Conservation (phyloP, 37 sponge, comb jelly and placozoan genomes). For the Agelas oroides region DNA sequence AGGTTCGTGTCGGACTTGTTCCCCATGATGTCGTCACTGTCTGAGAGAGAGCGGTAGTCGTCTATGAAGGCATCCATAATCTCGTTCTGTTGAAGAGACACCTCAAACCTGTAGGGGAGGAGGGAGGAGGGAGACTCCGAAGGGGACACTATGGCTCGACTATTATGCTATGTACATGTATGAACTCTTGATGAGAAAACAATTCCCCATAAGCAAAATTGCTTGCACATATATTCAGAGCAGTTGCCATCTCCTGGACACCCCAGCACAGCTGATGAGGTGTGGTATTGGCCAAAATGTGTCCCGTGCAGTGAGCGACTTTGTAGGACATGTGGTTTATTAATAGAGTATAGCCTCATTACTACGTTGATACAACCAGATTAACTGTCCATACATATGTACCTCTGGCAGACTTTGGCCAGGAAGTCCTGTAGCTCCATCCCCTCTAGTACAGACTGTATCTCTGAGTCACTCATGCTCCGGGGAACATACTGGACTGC, state of each 20-base stretch:
- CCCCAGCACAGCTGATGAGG: too few species aligned
- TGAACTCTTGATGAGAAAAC: neutral
- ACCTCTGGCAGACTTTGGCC: conserved; percentile 72
- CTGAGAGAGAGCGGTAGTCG: conserved; percentile 81
- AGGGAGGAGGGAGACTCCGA: neutral
- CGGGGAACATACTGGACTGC: conserved; percentile 90
- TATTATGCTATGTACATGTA: neutral
- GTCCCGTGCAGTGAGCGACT: too few species aligned
- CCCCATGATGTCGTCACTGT: conserved; percentile 82
- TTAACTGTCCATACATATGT: neutral
- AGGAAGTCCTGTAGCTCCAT: conserved; percentile 68
- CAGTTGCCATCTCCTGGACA: too few species aligned
- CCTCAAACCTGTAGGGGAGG: conserved; percentile 55
- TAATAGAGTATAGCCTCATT: too few species aligned
- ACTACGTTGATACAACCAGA: too few species aligned
- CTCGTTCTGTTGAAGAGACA: conserved; percentile 93
- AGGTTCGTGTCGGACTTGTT: conserved; percentile 89
- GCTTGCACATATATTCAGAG: too few species aligned
- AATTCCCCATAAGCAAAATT: too few species aligned
- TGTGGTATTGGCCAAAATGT: too few species aligned
- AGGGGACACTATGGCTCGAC: too few species aligned
- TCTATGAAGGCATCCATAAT: conserved; percentile 92
- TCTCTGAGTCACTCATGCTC: conserved; percentile 38
- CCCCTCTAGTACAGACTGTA: conserved; percentile 31
- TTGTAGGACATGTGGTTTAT: too few species aligned